Percentiles rank a stretch among this genome's conserved stretches.
phyloP scores from a whole-genome alignment of 2,888 invertebrate genomes.

The Lepidonotus clava region DNA sequence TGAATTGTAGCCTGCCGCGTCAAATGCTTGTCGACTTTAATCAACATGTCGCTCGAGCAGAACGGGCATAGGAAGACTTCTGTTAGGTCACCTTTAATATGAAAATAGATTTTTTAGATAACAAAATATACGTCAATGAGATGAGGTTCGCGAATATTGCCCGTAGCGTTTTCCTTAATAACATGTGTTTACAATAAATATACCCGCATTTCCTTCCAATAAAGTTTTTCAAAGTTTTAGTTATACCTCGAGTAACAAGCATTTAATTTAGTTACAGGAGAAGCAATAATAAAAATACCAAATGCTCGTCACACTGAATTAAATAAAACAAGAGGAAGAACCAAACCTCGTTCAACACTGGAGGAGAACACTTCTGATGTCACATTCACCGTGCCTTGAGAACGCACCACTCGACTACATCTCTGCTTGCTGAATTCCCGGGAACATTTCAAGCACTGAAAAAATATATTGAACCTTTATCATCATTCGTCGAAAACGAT shows the following conservation, averaged over 20 bases:
- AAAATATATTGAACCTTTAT: too few relatives aligned
- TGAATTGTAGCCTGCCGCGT: constrained; percentile 16
- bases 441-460: constrained; percentile 50
- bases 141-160: too few relatives aligned
- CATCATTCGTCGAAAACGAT: too few relatives aligned
- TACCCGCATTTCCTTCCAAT: too few relatives aligned
- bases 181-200: too few relatives aligned
- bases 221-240: too few relatives aligned
- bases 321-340: not conserved
- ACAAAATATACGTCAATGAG: too few relatives aligned
- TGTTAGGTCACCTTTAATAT: constrained; percentile 21
- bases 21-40: constrained; percentile 62
- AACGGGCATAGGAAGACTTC: constrained; percentile 67
- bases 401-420: not conserved
- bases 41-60: constrained; percentile 71
- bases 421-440: constrained; percentile 23
- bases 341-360: not conserved
- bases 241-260: too few relatives aligned
- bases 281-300: too few relatives aligned
- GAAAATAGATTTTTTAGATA: not conserved
- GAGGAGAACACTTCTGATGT: not conserved
- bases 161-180: too few relatives aligned
- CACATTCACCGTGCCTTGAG: not conserved
- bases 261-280: too few relatives aligned
- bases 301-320: too few relatives aligned